Percentiles rank a stretch among this genome's conserved stretches.
Evolutionary conservation across 2,888 invertebrate species (phyloP).

Genomic region (Drosophila borborema): DNA sequence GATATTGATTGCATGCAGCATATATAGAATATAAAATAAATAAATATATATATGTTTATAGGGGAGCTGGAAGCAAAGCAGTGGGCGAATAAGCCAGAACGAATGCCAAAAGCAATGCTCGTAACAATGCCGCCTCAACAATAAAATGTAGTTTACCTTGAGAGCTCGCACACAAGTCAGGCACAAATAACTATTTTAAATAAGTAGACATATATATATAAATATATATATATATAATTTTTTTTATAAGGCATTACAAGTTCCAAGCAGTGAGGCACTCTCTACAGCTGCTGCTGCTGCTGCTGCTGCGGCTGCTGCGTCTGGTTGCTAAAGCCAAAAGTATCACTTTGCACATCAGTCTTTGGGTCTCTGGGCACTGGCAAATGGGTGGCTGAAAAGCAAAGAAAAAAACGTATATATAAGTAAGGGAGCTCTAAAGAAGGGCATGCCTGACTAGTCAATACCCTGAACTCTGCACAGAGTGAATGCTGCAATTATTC

Average conservation of each 20-base stretch:
- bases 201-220: conserved; percentile 65
- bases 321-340: conserved; percentile 42
- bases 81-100: conserved; percentile 76
- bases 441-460: not conserved
- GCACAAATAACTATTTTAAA: conserved; percentile 68
- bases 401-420: not conserved
- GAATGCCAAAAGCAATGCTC: conserved; percentile 75
- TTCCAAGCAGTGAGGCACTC: conserved; percentile 33
- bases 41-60: conserved; percentile 18
- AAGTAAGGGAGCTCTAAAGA: not conserved
- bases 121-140: conserved; percentile 77
- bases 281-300: conserved; percentile 19
- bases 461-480: not conserved
- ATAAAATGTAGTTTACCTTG: conserved; percentile 81
- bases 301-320: conserved; percentile 13
- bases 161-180: conserved; percentile 51
- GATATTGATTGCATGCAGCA: conserved; percentile 45
- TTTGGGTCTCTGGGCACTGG: conserved; percentile 24
- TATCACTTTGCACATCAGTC: conserved; percentile 61
- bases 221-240: conserved; percentile 1
- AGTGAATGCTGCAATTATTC: not conserved
- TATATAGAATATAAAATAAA: conserved; percentile 15
- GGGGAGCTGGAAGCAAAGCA: conserved; percentile 27
- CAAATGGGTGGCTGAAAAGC: conserved; percentile 4
- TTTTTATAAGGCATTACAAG: conserved; percentile 74